phyloP scores from a whole-genome alignment of 2,113 vertebrate species.

The Oncorhynchus kisutch region DNA sequence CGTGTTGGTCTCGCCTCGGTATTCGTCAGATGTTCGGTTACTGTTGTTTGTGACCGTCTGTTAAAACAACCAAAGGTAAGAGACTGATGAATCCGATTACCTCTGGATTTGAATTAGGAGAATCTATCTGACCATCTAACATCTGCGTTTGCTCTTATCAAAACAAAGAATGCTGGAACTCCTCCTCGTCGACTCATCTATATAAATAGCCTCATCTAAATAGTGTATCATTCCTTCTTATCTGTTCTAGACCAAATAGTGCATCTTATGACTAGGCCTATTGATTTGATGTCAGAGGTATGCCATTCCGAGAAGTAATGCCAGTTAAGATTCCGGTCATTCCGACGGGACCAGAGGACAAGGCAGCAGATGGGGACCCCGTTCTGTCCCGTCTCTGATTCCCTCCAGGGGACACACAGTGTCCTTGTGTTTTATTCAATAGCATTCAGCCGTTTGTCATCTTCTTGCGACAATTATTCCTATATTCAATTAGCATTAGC shows the following conservation, averaged over 20 bases:
- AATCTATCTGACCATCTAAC: no score
- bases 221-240: background rate
- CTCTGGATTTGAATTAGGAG: no score
- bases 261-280: constrained; percentile 4
- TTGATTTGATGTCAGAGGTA: background rate
- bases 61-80: no score
- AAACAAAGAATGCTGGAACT: background rate
- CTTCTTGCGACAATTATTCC: background rate
- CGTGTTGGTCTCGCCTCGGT: no score
- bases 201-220: no score
- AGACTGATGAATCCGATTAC: no score
- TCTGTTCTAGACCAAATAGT: background rate
- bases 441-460: background rate
- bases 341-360: background rate
- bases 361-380: background rate
- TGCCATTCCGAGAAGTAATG: background rate
- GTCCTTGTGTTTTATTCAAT: background rate
- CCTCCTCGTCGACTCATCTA: background rate
- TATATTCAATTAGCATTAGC: background rate
- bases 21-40: no score
- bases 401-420: background rate
- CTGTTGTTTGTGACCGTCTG: no score
- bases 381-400: background rate
- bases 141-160: no score
- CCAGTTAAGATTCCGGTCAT: background rate